Evolutionary conservation across 2,888 invertebrate genomes (phyloP), one percentile per base, ranked within the genome.

Genomic region (Philopedon plagiatum): DNA sequence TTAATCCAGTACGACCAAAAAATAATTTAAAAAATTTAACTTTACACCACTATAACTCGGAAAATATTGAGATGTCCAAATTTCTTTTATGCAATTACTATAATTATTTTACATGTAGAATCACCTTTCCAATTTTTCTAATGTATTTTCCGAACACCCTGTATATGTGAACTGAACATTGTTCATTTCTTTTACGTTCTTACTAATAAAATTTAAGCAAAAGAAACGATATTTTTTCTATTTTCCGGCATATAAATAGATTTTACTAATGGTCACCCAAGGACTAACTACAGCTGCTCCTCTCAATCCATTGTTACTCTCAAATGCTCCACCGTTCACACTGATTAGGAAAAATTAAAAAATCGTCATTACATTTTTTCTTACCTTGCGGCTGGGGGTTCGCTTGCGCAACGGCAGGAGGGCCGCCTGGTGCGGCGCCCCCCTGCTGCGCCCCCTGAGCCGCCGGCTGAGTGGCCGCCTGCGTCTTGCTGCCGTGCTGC

Each of bases 391-490:
- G 86, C 90, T 90, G 90, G 89, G 90, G 90, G 88, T 89, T 90
- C 88, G 89, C 89, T 57, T 69, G 62, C 49, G 57, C 58, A 57
- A 57, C 63, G n/a, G 69, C 73, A 37, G 73, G 64, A 44, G 73
- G 73, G 44, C 68, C 68, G 44, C 69, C 73, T 13, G 57, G 63
- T 21, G 49, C 63, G 21, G 39, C 69, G 54, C 73, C 73, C 69
- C 63, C 69, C 73, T 73, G 73, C 86, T 89, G 90, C 87, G 91
- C 91, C 87, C 90, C 91, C 86, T 94, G 94, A 88, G 92, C 91
- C 87, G 92, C 90, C 88, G 92, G 92, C 87, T 92, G 92, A 85
- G 93, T 91, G 90, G 93, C 92, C 91, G 91, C 90, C 86, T 86
- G 71, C 69, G 70, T 70, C 39, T 72, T 72, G 68, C 54, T 62